A percentile compares a stretch with the other conserved stretches of the same genome.
Conservation (phyloP, 2,888 invertebrate genomes). For the Synanthedon andrenaeformis region DNA sequence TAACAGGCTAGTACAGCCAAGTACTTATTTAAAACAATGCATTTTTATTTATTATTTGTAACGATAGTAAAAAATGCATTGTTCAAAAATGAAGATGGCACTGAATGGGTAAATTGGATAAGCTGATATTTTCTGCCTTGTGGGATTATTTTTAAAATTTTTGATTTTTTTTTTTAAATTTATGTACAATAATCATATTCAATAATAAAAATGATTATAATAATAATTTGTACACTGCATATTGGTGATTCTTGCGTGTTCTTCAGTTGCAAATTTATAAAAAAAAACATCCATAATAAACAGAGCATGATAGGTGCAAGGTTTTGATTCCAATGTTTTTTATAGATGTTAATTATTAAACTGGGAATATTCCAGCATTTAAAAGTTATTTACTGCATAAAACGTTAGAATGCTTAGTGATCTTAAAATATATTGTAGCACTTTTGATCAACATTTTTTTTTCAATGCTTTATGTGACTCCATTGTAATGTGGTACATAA, state of each 20-base stretch:
- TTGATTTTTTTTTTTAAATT: too few relatives aligned
- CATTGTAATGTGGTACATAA: conserved; percentile 53
- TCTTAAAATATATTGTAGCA: conserved; percentile 56
- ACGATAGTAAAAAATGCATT: conserved; percentile 1
- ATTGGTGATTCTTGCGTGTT: too few relatives aligned
- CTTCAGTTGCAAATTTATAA: too few relatives aligned
- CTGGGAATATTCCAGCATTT: conserved; percentile 45
- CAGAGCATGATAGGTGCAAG: too few relatives aligned
- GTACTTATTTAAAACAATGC: too few relatives aligned
- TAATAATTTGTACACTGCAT: too few relatives aligned
- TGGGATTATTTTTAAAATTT: too few relatives aligned
- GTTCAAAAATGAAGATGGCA: conserved; percentile 1
- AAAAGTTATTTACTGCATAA: conserved; percentile 56
- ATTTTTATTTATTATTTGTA: background rate
- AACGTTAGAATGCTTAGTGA: conserved; percentile 62
- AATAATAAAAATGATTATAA: too few relatives aligned
- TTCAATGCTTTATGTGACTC: conserved; percentile 59
- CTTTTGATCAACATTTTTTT: conserved; percentile 55
- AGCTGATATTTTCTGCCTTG: background rate
- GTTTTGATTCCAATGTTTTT: background rate
- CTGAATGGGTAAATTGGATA: conserved; percentile 8
- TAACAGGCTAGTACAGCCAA: too few relatives aligned
- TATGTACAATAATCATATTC: too few relatives aligned
- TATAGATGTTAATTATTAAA: background rate
- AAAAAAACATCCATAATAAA: too few relatives aligned